These are phyloP conservation scores for Tolmerus cingulatus DNA, from an alignment of 2,888 invertebrate species.

Conservation along the genomic window DNA sequence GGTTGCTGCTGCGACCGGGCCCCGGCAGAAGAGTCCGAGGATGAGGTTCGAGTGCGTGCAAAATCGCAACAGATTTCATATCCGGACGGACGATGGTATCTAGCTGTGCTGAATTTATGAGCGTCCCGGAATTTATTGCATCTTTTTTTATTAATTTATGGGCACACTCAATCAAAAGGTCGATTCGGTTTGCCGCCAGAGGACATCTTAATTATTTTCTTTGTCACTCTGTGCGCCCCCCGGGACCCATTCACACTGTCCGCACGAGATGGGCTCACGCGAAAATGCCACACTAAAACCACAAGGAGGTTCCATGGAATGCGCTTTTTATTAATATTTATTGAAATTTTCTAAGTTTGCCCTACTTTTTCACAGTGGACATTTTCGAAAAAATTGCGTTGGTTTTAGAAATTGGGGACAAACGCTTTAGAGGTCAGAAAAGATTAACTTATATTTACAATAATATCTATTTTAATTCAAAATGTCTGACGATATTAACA, in stretches of 20 bases:
- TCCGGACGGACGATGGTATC: neutral
- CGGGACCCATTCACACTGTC: neutral
- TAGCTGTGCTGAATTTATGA: neutral
- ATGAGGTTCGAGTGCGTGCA: neutral
- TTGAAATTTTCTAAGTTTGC: neutral
- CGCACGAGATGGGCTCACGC: neutral
- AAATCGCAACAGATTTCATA: slow-evolving; percentile 4
- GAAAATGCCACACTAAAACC: neutral
- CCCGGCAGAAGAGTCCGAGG: neutral
- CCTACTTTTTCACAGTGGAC: neutral
- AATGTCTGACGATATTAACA: neutral
- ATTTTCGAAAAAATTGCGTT: neutral
- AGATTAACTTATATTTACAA: neutral
- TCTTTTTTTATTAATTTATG: slow-evolving; percentile 24
- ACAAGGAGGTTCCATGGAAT: neutral
- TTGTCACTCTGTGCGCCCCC: neutral
- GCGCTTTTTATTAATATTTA: neutral
- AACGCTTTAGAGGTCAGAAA: neutral
- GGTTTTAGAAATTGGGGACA: neutral
- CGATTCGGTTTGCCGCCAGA: neutral
- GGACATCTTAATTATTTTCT: slow-evolving; percentile 30
- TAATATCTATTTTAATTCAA: neutral
- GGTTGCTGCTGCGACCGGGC: neutral
- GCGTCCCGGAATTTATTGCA: neutral
- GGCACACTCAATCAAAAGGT: slow-evolving; percentile 5